Base-by-base conservation (phyloP, 2,888 invertebrate genomes). In the Creontiades dilutus region DNA sequence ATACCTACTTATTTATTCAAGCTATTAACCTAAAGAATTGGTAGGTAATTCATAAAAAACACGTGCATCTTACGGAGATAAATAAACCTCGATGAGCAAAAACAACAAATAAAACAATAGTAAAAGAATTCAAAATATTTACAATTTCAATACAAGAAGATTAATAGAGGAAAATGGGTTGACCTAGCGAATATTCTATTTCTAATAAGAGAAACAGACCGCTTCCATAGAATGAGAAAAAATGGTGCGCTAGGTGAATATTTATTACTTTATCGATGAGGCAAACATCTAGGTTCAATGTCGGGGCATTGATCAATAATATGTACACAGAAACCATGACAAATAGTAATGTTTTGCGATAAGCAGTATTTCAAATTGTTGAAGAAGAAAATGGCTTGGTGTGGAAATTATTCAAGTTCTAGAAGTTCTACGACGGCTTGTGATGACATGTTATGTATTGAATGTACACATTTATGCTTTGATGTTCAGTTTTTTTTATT, bases 101-200 rank as follows among this genome's bases (percentile, higher is more conserved):
- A 37, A 37, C 37, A 37, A 37, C 2, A 37, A 37, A 37, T 37
- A 37, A 37, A 4, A 7, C 2, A 37, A 7, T 7, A 37, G 37
- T 37, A 7, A 37, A 37, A 37, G 3, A 37, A 37, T 37, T 37
- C 7, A 37, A 37, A 37, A 37, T 37, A 37, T 37, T 37, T 37
- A 37, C 37, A 37, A 2, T 37, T 37, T 37, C 37, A 37, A 37
- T 4, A 37, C 16, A 57, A n/a, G n/a, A 16, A 16, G n/a, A 57
- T 0, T 57, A 57, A n/a, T 57, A 68, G 12, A 27, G 23, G 68
- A 23, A 68, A 68, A 12, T 23, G 68, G 23, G 12, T 27, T 68
- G 68, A 68, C 68, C 68, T 68, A 68, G 68, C 23, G 68, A 68
- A 68, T 68, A 68, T 68, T 68, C 23, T 27, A 68, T 68, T 23